A percentile compares a stretch with the other conserved stretches of the same genome.
Conservation (phyloP, 2,113 vertebrate species). For the Brienomyrus longianalis region DNA sequence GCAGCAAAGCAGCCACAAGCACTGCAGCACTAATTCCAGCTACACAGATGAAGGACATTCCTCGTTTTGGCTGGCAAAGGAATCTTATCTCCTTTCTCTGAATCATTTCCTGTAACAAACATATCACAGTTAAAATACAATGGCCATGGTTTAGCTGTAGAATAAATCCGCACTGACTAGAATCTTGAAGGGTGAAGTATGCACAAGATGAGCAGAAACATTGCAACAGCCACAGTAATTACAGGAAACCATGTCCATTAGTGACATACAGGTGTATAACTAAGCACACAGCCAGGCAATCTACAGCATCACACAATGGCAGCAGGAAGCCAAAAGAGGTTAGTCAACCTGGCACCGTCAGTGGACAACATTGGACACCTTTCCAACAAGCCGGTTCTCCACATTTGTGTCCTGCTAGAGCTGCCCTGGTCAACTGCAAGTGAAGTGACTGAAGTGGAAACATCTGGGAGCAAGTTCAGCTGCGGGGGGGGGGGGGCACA, state of each 20-base stretch:
- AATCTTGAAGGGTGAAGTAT: not conserved
- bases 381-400: not conserved
- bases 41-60: slow-evolving; percentile 29
- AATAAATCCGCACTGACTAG: not conserved
- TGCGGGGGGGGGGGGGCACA: not conserved
- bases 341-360: not conserved
- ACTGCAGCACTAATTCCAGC: not conserved
- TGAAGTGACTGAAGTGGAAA: not conserved
- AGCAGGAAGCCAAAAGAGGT: not conserved
- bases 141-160: not conserved
- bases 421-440: not conserved
- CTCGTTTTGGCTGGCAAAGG: slow-evolving; percentile 40
- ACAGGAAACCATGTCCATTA: not conserved
- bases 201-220: not conserved
- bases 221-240: not conserved
- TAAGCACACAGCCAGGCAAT: not conserved
- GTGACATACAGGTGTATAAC: not conserved
- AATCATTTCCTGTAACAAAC: slow-evolving; percentile 34
- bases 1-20: not conserved
- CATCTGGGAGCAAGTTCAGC: not conserved
- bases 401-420: not conserved
- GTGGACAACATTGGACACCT: not conserved
- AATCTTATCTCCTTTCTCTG: slow-evolving; percentile 26
- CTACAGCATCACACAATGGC: not conserved
- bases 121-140: not conserved